Percentiles rank a stretch among this genome's conserved stretches.
These are phyloP conservation scores for Acanthosepion esculentum DNA, from an alignment of 2,888 invertebrate species.

Conservation along the genomic window DNA sequence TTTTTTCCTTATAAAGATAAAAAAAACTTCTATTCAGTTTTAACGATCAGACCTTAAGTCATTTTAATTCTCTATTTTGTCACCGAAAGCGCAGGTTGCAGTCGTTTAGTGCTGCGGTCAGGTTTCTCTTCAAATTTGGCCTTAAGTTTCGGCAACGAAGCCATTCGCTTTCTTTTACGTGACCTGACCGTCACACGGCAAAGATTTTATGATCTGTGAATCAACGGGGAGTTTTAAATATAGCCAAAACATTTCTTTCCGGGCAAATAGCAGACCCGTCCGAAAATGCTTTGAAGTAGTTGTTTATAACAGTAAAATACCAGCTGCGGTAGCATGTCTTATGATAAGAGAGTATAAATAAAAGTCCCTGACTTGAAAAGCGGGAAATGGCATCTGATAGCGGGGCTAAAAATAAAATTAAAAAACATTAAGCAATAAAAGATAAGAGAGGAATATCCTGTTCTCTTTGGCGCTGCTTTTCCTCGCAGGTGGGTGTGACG, in stretches of 20 bases:
- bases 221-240: not conserved
- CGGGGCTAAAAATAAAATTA: not conserved
- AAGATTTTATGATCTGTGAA: not conserved
- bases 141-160: not conserved
- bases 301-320: not conserved
- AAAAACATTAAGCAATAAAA: no score
- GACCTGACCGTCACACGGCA: not conserved
- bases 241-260: no score
- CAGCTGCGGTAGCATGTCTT: not conserved
- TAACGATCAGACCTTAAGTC: not conserved
- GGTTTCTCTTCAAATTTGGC: not conserved
- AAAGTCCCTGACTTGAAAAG: not conserved
- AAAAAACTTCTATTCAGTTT: not conserved
- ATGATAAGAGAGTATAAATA: not conserved
- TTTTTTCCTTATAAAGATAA: not conserved
- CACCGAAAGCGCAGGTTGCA: not conserved
- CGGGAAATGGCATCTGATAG: constrained; percentile 15
- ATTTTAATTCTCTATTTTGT: not conserved
- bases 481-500: no score
- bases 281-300: not conserved
- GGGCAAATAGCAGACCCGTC: not conserved
- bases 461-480: no score
- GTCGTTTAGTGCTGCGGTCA: not conserved
- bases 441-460: no score
- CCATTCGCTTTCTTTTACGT: not conserved